Evolutionary conservation across 2,888 invertebrate species (phyloP).

Genomic region (Epiblema foenella): DNA sequence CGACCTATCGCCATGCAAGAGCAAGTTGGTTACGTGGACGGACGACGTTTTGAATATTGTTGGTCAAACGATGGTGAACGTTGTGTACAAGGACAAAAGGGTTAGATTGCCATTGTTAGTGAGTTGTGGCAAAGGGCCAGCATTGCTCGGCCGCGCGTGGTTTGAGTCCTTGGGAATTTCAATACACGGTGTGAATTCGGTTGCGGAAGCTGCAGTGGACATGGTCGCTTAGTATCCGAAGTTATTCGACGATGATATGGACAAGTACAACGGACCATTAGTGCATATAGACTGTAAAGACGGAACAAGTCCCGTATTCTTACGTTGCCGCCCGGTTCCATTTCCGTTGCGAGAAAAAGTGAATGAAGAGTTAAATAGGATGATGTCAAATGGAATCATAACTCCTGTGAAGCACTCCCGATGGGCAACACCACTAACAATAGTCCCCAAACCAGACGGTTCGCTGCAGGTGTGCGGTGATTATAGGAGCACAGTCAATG

Average conservation of each 20-base stretch:
- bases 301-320: constrained; percentile 20
- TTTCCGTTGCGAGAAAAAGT: constrained; percentile 28
- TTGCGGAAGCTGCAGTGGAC: background rate
- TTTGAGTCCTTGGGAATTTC: constrained; percentile 5
- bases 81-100: constrained; percentile 15
- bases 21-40: constrained; percentile 36
- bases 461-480: constrained; percentile 34
- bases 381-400: constrained; percentile 3
- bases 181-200: constrained; percentile 11
- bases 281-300: constrained; percentile 10
- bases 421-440: constrained; percentile 45
- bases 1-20: constrained; percentile 20
- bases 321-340: constrained; percentile 20
- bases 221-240: background rate
- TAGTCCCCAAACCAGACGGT: background rate
- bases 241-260: constrained; percentile 4
- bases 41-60: constrained; percentile 19
- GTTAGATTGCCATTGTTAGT: constrained; percentile 16
- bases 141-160: constrained; percentile 7
- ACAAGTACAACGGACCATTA: constrained; percentile 1
- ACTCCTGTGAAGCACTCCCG: constrained; percentile 42
- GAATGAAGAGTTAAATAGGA: constrained; percentile 25
- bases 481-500: constrained; percentile 45
- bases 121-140: constrained; percentile 9
- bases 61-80: constrained; percentile 1